These are phyloP conservation scores for Eidolon helvum DNA, from an alignment of 2,113 vertebrate species.

Conservation along the genomic window DNA sequence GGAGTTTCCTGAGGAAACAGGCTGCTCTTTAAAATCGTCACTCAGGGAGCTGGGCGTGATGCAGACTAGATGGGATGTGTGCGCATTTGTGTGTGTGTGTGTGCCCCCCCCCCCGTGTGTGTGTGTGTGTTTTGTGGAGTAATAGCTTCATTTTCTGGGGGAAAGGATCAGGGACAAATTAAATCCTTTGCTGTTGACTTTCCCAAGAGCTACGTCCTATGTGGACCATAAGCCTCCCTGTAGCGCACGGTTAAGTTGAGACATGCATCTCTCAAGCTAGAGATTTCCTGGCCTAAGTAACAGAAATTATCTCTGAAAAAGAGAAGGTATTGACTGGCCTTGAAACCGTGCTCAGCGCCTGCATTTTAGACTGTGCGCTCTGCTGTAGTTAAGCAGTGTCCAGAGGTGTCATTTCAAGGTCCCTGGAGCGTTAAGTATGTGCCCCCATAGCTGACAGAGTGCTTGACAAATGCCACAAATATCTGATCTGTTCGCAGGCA, in stretches of 20 bases:
- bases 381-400: neutral
- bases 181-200: neutral
- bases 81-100: too few species aligned
- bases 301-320: neutral
- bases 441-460: neutral
- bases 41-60: neutral
- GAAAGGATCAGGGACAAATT: neutral
- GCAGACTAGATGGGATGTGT: too few species aligned
- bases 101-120: too few species aligned
- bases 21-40: slow-evolving; percentile 53
- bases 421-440: too few species aligned
- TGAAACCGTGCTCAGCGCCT: neutral
- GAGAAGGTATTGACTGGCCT: neutral
- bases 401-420: neutral
- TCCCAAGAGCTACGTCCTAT: neutral
- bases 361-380: neutral
- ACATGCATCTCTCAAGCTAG: neutral
- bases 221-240: neutral
- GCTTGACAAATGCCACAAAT: neutral
- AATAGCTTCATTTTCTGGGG: neutral
- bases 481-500: neutral
- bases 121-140: neutral
- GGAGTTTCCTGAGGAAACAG: slow-evolving; percentile 82
- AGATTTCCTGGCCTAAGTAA: neutral
- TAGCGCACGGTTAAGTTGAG: neutral